Conservation (phyloP, 1,140 invertebrate species). For the Drosophila kepulauana region DNA sequence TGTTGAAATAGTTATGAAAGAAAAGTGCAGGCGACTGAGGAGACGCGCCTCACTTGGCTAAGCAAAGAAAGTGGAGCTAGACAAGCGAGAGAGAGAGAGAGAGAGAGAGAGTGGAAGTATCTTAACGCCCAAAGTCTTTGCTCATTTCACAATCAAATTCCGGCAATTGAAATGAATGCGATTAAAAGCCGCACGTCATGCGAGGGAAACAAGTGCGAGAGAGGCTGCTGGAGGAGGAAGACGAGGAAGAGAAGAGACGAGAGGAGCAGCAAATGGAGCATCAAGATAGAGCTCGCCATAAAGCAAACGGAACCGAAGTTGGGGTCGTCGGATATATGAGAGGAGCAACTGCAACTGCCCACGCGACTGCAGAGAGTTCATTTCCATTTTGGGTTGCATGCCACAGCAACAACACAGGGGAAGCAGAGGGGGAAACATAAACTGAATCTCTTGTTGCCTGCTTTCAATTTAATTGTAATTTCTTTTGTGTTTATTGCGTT, state of each 20-base stretch:
- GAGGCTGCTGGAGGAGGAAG: conserved; percentile 1
- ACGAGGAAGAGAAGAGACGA: not conserved
- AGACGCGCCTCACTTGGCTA: conserved; percentile 10
- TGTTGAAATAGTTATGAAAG: conserved; percentile 54
- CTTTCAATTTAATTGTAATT: conserved; percentile 83
- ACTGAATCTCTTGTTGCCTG: conserved; percentile 52
- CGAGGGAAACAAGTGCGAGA: conserved; percentile 37
- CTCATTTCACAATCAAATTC: conserved; percentile 80
- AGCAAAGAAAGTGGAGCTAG: conserved; percentile 15
- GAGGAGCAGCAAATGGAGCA: conserved; percentile 65
- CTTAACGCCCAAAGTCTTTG: conserved; percentile 61
- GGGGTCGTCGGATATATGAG: not conserved
- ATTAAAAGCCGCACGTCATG: conserved; percentile 79
- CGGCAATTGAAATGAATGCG: conserved; percentile 81
- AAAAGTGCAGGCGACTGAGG: conserved; percentile 13
- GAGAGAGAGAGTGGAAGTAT: conserved; percentile 6
- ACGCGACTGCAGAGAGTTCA: conserved; percentile 69
- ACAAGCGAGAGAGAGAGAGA: not conserved
- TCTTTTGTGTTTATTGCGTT: conserved; percentile 82
- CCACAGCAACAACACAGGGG: conserved; percentile 42
- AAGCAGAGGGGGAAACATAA: conserved; percentile 27
- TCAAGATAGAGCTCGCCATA: conserved; percentile 59
- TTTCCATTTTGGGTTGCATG: conserved; percentile 78
- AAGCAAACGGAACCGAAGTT: conserved; percentile 3
- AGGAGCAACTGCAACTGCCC: conserved; percentile 45